Evolutionary conservation across 1,140 invertebrate species (phyloP).

Genomic region (Ceratina calcarata): DNA sequence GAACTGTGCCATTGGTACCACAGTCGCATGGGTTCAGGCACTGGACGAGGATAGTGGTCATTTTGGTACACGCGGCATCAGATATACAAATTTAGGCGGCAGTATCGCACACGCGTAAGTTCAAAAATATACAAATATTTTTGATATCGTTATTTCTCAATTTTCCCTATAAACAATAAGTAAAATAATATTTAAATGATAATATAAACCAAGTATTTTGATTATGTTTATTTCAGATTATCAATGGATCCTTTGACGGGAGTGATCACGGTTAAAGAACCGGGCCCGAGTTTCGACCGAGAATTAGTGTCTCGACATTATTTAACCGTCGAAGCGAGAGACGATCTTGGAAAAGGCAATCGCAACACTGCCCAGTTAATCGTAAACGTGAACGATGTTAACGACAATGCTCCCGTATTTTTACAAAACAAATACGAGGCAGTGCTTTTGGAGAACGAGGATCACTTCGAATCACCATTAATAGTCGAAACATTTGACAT

Average conservation of each 20-base stretch:
- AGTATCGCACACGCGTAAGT: slow-evolving; percentile 91
- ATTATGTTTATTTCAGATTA: slow-evolving; percentile 82
- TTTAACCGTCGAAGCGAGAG: slow-evolving; percentile 94
- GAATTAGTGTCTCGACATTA: slow-evolving; percentile 93
- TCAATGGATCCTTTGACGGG: slow-evolving; percentile 90
- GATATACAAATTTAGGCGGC: slow-evolving; percentile 91
- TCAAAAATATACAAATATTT: background rate
- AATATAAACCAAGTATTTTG: background rate
- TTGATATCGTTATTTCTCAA: no score
- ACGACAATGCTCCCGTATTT: slow-evolving; percentile 93
- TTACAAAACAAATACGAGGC: slow-evolving; percentile 91
- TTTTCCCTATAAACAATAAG: no score
- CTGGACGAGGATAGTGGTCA: slow-evolving; percentile 91
- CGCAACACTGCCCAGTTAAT: slow-evolving; percentile 93
- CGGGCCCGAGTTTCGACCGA: slow-evolving; percentile 90
- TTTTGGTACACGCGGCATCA: slow-evolving; percentile 91
- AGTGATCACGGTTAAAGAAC: slow-evolving; percentile 89
- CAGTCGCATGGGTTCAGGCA: slow-evolving; percentile 91
- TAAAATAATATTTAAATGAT: no score
- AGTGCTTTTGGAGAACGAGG: slow-evolving; percentile 89
- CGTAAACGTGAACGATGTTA: slow-evolving; percentile 92
- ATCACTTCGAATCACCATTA: slow-evolving; percentile 88
- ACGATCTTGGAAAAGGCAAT: slow-evolving; percentile 92
- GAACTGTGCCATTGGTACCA: slow-evolving; percentile 91
- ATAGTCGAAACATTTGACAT: slow-evolving; percentile 90